phyloP scores from a whole-genome alignment of 1,140 invertebrate genomes.

The Drosophila burlai region DNA sequence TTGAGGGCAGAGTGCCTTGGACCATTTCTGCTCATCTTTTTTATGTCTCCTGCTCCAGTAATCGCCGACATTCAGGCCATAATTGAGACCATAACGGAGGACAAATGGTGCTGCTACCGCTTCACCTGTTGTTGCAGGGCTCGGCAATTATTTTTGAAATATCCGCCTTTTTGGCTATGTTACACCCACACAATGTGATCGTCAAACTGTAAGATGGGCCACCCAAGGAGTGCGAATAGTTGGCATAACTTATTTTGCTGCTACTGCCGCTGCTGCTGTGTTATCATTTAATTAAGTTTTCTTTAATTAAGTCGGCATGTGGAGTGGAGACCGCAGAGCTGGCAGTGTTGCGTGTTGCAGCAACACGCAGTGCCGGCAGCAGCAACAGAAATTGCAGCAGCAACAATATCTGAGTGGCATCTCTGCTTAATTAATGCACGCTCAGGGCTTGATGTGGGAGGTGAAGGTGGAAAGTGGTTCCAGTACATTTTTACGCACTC shows the following conservation, averaged over 20 bases:
- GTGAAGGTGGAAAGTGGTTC: slow-evolving; percentile 9
- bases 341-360: slow-evolving; percentile 56
- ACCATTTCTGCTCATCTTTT: slow-evolving; percentile 23
- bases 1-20: not conserved
- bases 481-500: slow-evolving; percentile 39
- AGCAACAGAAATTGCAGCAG: slow-evolving; percentile 9
- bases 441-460: not conserved
- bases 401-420: slow-evolving; percentile 54
- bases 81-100: slow-evolving; percentile 24
- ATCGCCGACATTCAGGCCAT: slow-evolving; percentile 32
- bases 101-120: slow-evolving; percentile 11
- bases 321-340: slow-evolving; percentile 48
- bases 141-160: slow-evolving; percentile 42
- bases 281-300: slow-evolving; percentile 84
- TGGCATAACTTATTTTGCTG: slow-evolving; percentile 71
- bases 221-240: slow-evolving; percentile 49
- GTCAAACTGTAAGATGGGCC: slow-evolving; percentile 27
- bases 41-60: slow-evolving; percentile 10
- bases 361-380: slow-evolving; percentile 48
- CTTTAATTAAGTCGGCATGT: slow-evolving; percentile 77
- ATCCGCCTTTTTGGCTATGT: slow-evolving; percentile 31
- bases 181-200: slow-evolving; percentile 28
- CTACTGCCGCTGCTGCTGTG: slow-evolving; percentile 60
- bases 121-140: slow-evolving; percentile 27
- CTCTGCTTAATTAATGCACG: slow-evolving; percentile 71